A percentile compares a stretch with the other conserved stretches of the same genome.
phyloP scores from a whole-genome alignment of 2,113 vertebrate species.

The Elaphurus davidianus region DNA sequence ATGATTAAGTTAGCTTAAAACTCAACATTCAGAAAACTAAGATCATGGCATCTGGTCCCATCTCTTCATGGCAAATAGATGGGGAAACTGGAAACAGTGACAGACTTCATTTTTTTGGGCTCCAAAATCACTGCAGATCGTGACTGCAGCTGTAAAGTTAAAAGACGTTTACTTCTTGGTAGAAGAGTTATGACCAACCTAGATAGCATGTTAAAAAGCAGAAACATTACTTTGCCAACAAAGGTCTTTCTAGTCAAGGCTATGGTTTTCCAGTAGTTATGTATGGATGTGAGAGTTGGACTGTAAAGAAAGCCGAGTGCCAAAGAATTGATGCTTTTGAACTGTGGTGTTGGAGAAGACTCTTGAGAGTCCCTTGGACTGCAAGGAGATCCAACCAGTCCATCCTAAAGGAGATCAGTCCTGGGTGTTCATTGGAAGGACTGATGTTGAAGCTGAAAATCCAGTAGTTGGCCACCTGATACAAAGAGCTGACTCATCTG shows the following conservation, averaged over 20 bases:
- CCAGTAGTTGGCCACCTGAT: not conserved
- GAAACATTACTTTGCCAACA: not conserved
- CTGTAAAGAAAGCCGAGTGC: not conserved
- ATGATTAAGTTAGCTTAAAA: not conserved
- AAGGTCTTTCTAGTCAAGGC: not conserved
- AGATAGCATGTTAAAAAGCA: not conserved
- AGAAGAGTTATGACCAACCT: not conserved
- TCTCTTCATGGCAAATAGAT: not conserved
- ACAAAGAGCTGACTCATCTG: not conserved
- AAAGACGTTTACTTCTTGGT: not conserved
- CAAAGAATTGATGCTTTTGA: not conserved
- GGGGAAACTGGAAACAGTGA: not conserved
- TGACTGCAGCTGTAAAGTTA: not conserved
- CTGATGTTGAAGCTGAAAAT: not conserved
- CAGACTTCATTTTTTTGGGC: not conserved
- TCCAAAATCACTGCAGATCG: not conserved
- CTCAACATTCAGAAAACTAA: not conserved
- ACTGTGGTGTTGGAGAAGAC: not conserved
- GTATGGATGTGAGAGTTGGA: not conserved
- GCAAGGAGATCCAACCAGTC: not conserved
- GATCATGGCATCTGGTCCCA: not conserved
- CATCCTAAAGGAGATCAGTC: not conserved
- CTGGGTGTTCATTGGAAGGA: not conserved
- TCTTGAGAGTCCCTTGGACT: not conserved
- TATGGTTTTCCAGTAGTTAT: not conserved